phyloP scores from a whole-genome alignment of 2,113 vertebrate species.

The Phylloscopus trochilus region DNA sequence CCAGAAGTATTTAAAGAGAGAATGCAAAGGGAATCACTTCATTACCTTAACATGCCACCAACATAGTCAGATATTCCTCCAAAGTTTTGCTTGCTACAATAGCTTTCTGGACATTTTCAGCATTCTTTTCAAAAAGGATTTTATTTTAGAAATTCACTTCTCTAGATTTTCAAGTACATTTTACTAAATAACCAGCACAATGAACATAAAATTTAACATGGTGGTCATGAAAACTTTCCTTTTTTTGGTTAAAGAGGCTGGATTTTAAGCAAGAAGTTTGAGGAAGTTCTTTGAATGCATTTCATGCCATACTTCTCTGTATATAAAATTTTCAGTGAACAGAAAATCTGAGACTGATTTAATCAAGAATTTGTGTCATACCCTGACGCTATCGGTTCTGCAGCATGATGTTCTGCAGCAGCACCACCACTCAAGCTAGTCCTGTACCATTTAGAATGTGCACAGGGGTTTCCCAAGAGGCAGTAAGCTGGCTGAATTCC shows the following conservation, averaged over 20 bases:
- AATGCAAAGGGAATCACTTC: neutral
- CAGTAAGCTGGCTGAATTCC: neutral
- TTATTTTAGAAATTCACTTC: neutral
- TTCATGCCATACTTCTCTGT: neutral
- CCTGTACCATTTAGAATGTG: neutral
- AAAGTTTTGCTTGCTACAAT: neutral
- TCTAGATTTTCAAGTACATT: neutral
- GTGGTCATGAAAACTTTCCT: neutral
- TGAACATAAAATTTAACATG: neutral
- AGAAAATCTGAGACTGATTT: neutral
- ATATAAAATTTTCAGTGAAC: neutral
- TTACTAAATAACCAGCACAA: neutral
- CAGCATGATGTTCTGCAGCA: neutral
- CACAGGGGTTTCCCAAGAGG: fast-evolving
- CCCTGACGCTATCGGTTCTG: neutral
- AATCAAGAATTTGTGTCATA: neutral
- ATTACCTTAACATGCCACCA: neutral
- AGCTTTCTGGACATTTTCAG: neutral
- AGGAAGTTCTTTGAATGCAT: neutral
- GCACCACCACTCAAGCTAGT: neutral
- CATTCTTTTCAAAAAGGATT: neutral
- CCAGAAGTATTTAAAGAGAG: neutral
- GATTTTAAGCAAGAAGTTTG: neutral
- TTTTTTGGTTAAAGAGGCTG: neutral
- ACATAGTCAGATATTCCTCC: neutral